phyloP scores from a whole-genome alignment of 23 tunicate genomes.

The Styela plicata region DNA sequence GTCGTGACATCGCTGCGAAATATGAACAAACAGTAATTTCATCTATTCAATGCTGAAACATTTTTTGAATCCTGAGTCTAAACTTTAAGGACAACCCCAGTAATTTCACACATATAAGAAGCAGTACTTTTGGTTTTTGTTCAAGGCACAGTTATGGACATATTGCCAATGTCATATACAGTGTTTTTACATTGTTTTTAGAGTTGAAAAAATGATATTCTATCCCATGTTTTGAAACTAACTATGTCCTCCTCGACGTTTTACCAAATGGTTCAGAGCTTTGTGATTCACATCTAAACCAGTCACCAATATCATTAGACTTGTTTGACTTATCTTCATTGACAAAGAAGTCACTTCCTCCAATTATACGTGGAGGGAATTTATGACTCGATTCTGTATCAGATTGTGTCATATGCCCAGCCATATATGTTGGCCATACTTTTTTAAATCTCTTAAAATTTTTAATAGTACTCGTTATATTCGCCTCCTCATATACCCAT shows the following conservation, averaged over 20 bases:
- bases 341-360: constrained; percentile 46
- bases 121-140: too few species aligned
- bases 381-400: background rate
- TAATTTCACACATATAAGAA: too few species aligned
- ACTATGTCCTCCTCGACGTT: background rate
- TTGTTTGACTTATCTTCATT: constrained; percentile 29
- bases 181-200: too few species aligned
- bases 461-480: background rate
- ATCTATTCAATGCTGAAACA: too few species aligned
- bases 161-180: too few species aligned
- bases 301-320: background rate
- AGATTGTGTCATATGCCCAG: background rate
- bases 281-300: background rate
- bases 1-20: too few species aligned
- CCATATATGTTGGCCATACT: constrained; percentile 51
- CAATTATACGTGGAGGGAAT: constrained; percentile 45
- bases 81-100: too few species aligned
- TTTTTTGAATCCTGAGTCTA: too few species aligned
- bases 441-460: constrained; percentile 55
- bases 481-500: background rate
- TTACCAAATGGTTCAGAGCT: background rate
- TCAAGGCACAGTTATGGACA: too few species aligned
- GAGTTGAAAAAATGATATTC: too few species aligned
- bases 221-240: too few species aligned
- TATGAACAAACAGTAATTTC: too few species aligned